These are phyloP conservation scores for Tipula lateralis DNA, from an alignment of 2,888 invertebrate genomes.

Conservation along the genomic window DNA sequence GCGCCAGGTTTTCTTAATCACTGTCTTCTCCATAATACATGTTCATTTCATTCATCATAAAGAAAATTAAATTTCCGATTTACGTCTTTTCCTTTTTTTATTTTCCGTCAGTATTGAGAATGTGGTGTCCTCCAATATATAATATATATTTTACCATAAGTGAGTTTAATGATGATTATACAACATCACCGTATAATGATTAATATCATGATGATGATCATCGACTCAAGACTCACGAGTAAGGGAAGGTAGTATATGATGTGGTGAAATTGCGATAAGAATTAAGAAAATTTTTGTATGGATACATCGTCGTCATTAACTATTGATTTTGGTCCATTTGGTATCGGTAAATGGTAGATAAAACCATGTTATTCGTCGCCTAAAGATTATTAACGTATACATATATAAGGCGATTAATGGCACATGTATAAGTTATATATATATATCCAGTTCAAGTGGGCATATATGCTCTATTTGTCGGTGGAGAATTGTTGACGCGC, in stretches of 20 bases:
- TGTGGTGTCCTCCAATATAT: background rate
- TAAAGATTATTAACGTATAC: background rate
- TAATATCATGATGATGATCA: background rate
- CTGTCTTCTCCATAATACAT: background rate
- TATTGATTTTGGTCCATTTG: background rate
- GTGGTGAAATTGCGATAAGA: background rate
- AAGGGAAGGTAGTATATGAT: background rate
- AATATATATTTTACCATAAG: background rate
- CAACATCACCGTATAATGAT: background rate
- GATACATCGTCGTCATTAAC: background rate
- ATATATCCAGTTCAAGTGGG: too few relatives aligned
- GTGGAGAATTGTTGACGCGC: too few relatives aligned
- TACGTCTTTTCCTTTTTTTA: background rate
- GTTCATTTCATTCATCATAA: background rate
- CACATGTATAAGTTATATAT: background rate
- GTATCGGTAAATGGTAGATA: background rate
- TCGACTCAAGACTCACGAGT: background rate
- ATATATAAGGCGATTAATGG: background rate
- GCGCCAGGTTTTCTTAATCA: too few relatives aligned
- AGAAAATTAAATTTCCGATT: background rate
- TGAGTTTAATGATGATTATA: background rate
- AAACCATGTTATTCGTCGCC: background rate
- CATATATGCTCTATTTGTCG: too few relatives aligned
- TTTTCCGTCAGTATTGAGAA: background rate
- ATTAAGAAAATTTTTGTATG: background rate